Evolutionary conservation across 2,113 vertebrate genomes (phyloP).

Genomic region (Catharus fuscescens): DNA sequence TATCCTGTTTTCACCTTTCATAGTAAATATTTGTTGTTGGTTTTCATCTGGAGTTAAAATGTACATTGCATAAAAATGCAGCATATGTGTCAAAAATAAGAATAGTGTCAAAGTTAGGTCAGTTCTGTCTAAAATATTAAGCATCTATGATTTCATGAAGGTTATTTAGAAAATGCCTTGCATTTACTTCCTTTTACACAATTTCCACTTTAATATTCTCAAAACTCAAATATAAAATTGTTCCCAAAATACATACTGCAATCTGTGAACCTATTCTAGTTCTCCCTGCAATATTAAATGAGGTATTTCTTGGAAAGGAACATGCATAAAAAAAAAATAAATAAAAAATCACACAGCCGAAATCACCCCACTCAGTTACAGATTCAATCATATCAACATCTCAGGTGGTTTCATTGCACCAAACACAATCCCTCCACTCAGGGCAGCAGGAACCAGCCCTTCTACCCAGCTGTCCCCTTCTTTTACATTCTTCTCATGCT

Average conservation of each 20-base stretch:
- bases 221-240: not conserved
- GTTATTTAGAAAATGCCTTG: not conserved
- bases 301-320: not conserved
- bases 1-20: not conserved
- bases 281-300: not conserved
- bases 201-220: not conserved
- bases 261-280: not conserved
- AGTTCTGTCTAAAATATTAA: not conserved
- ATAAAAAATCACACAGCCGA: not conserved
- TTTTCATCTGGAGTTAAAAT: not conserved
- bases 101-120: not conserved
- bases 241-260: not conserved
- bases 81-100: not conserved
- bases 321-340: not conserved
- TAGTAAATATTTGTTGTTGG: not conserved
- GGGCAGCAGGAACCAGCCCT: not conserved
- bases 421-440: not conserved
- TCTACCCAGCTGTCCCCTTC: not conserved
- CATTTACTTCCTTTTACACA: not conserved
- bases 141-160: fast-evolving
- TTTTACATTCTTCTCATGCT: not conserved
- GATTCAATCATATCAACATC: not conserved
- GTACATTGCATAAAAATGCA: not conserved
- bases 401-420: not conserved
- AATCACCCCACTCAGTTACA: not conserved